These are phyloP conservation scores for Lacerta viridis DNA, from an alignment of 2,797 vertebrate species.

Conservation along the genomic window DNA sequence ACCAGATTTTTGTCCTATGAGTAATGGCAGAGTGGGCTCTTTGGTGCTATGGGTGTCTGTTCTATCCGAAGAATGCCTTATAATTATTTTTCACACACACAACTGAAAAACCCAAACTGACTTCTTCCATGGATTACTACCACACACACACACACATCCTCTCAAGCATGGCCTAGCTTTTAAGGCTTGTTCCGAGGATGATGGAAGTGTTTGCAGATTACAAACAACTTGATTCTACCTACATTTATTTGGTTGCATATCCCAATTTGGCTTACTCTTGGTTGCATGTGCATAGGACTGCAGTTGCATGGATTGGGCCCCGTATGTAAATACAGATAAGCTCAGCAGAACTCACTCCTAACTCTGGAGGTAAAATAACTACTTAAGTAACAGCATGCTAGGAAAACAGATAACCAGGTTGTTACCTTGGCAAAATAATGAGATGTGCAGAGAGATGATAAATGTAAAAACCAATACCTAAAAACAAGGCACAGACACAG, in stretches of 20 bases:
- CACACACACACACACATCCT: too few species aligned
- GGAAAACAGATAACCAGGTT: neutral
- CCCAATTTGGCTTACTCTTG: neutral
- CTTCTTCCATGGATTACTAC: too few species aligned
- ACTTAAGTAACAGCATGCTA: neutral
- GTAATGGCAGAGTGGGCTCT: neutral
- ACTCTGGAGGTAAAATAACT: neutral
- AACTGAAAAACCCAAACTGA: neutral
- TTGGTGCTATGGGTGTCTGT: too few species aligned
- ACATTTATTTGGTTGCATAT: neutral
- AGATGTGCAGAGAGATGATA: neutral
- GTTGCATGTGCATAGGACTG: neutral
- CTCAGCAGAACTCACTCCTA: too few species aligned
- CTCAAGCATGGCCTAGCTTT: too few species aligned
- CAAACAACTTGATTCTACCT: neutral
- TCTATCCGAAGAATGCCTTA: neutral
- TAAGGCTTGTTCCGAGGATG: neutral
- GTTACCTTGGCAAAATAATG: neutral
- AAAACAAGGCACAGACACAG: neutral
- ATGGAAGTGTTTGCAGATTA: neutral
- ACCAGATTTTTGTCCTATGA: too few species aligned
- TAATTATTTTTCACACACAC: neutral
- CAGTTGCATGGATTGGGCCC: too few species aligned
- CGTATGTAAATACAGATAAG: too few species aligned
- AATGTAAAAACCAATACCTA: neutral